A percentile compares a stretch with the other conserved stretches of the same genome.
Evolutionary conservation across 2,888 invertebrate species (phyloP).

Genomic region (Eumacrocentrus americanus): DNA sequence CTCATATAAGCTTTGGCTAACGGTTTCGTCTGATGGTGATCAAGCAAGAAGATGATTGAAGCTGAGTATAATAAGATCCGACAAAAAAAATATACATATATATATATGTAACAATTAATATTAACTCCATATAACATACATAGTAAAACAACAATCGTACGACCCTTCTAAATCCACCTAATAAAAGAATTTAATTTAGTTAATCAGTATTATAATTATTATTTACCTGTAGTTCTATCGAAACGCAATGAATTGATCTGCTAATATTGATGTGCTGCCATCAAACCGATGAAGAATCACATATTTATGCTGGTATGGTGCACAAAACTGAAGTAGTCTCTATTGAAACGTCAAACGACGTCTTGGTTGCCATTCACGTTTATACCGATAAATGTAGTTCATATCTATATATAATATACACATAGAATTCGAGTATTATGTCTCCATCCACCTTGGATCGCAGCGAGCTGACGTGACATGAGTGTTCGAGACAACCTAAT

Average conservation of each 20-base stretch:
- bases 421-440: slow-evolving; percentile 44
- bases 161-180: too few relatives aligned
- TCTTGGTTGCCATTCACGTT: neutral
- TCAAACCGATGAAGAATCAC: too few relatives aligned
- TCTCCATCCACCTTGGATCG: slow-evolving; percentile 54
- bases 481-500: slow-evolving; percentile 67
- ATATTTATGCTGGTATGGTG: too few relatives aligned
- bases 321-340: too few relatives aligned
- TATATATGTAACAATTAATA: too few relatives aligned
- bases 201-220: too few relatives aligned
- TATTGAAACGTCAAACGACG: neutral
- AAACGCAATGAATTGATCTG: too few relatives aligned
- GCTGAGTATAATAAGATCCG: neutral
- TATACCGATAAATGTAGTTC: neutral
- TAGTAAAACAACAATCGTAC: too few relatives aligned
- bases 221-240: too few relatives aligned
- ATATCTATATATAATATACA: neutral
- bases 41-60: slow-evolving; percentile 9
- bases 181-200: too few relatives aligned
- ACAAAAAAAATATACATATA: neutral
- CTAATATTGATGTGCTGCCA: too few relatives aligned
- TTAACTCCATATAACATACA: too few relatives aligned
- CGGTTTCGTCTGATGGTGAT: slow-evolving; percentile 31
- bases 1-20: slow-evolving; percentile 42
- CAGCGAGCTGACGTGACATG: slow-evolving; percentile 58